Evolutionary conservation across 2,113 vertebrate species (phyloP).

Genomic region (Microtus ochrogaster): DNA sequence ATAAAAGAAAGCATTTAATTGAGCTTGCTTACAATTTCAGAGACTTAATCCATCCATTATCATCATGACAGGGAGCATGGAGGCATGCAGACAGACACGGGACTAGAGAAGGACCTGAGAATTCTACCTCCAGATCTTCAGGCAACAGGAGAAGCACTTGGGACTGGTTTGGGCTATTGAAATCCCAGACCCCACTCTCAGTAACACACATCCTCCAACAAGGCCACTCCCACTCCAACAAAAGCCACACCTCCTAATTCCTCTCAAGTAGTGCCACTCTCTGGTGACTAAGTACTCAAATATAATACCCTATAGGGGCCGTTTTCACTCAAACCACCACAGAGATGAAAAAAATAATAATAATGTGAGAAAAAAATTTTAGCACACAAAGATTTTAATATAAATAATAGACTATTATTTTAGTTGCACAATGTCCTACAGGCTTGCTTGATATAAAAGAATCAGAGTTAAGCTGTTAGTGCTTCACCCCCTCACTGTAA

Average conservation of each 20-base stretch:
- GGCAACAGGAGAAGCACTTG: background rate
- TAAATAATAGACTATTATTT: background rate
- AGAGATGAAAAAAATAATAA: background rate
- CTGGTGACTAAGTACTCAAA: background rate
- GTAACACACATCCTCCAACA: background rate
- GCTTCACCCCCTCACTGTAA: background rate
- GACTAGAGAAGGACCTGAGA: background rate
- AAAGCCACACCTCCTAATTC: too few relatives aligned
- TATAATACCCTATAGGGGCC: background rate
- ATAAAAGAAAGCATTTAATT: background rate
- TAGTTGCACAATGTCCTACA: background rate
- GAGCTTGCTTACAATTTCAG: background rate
- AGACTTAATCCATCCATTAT: background rate
- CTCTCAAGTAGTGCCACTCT: background rate
- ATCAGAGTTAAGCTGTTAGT: background rate
- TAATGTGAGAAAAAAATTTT: background rate
- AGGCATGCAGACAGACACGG: background rate
- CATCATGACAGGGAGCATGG: background rate
- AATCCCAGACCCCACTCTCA: too few relatives aligned
- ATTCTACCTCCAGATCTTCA: background rate
- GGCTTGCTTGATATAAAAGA: background rate
- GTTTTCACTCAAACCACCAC: background rate
- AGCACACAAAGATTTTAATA: background rate
- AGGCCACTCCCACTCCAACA: background rate
- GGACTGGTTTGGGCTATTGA: background rate